Base-by-base conservation (phyloP, 1,140 invertebrate genomes). In the Drosophila asahinai region DNA sequence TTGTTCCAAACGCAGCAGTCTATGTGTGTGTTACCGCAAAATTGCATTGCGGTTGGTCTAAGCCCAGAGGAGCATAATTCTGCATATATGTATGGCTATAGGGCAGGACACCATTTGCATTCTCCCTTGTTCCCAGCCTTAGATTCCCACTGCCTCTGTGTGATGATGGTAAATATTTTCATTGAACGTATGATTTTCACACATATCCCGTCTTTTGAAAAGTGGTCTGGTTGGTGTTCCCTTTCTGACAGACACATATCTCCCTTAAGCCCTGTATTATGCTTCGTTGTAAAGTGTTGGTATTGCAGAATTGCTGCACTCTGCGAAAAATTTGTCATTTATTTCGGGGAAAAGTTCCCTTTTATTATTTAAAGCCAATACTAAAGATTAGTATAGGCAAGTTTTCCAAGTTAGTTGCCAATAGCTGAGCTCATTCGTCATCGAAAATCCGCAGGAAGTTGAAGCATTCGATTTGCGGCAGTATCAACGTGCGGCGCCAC, bases 401-500 rank as follows among this genome's bases (percentile, higher is more conserved):
- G 30, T 36, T 3, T 36, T 9, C 1, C 5, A 15, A 19, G 9
- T 12, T 30, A 17, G 25, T 30, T 52, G 51, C 36, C 17, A 25
- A 43, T 58, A 22, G 55, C 15, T 43, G 22, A 58, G 55, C 36
- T 25, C 19, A 45, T 58, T 58, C 22, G 36, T 43, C 55, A 58
- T 43, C 22, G 19, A 58, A 43, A 43, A 43, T 43, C 27, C 11
- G 9, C 5, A 33, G 49, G 48, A 54, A 47, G 57, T 27, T n/a
- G 45, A 33, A 27, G 17, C 48, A 22, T 54, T 38, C 43, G 49
- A 30, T 57, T 57, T 57, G 36, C 14, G 54, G 36, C 54, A 57
- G 25, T 57, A 57, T 57, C 54, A 11, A 57, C 62, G 78, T 67
- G 58, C 51, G 78, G 78, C 77, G 78, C 70, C 78, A 64, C 70